These are phyloP conservation scores for Petromus typicus DNA, from an alignment of 2,113 vertebrate genomes.

Conservation along the genomic window DNA sequence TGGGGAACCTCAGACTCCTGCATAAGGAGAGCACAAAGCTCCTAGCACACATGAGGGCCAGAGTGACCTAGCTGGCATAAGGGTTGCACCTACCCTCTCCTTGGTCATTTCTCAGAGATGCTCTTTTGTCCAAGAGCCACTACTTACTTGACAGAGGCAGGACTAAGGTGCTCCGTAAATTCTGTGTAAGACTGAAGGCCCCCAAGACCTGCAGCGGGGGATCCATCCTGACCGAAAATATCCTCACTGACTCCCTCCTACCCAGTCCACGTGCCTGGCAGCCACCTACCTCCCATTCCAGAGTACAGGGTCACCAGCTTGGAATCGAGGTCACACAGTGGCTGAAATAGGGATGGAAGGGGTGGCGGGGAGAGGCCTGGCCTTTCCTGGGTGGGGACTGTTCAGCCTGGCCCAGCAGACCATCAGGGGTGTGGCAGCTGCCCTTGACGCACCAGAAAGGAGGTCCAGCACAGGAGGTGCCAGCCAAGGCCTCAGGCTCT, in stretches of 20 bases:
- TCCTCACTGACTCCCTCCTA: neutral
- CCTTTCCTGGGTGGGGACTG: neutral
- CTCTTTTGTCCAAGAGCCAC: neutral
- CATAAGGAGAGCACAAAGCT: neutral
- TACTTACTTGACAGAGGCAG: neutral
- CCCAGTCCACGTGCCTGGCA: neutral
- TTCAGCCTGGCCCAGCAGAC: neutral
- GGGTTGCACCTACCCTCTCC: neutral
- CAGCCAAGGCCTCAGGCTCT: neutral
- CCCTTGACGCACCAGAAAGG: neutral
- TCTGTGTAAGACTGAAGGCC: neutral
- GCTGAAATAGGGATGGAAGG: neutral
- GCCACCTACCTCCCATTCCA: constrained; percentile 66
- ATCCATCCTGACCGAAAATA: constrained; percentile 68
- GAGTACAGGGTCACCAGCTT: neutral
- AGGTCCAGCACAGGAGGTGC: neutral
- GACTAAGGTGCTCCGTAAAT: neutral
- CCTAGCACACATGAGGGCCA: neutral
- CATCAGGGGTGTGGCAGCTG: neutral
- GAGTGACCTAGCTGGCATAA: neutral
- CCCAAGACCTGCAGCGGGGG: neutral
- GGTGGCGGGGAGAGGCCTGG: neutral
- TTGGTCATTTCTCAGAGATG: neutral
- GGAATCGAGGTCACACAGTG: constrained; percentile 32
- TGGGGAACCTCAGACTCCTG: neutral